Base-by-base conservation (phyloP, 1,140 invertebrate species). In the Drosophila obscura region DNA sequence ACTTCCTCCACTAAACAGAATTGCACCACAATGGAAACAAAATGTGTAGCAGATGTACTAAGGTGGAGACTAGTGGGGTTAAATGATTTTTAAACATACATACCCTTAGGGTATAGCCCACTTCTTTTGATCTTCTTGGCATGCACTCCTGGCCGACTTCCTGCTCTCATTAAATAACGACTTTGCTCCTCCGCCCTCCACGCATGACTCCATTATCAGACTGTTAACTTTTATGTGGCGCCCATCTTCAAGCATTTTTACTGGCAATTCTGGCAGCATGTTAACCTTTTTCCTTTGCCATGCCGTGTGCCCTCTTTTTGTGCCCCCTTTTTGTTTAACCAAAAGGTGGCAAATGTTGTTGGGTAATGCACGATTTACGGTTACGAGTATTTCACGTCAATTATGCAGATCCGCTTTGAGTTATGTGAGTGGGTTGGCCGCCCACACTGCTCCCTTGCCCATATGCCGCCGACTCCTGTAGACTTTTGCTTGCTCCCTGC, bases 331-430 rank as follows among this genome's bases (percentile, higher is more conserved):
- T 22, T 43, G 44, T 39, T 44, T 41, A 46, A 44, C 41, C 28
- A 46, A 48, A 59, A 72, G 73, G 73, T 78, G 73, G 61, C 76
- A 78, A 74, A 57, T 62, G 66, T 71, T 69, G 55, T 62, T 53
- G 61, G 59, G 56, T 85, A 84, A 85, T 78, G 78, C 64, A 61
- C 73, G 64, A 80, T 80, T 85, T 87, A 74, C 63, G 77, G 61
- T 80, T 87, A 74, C 63, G 77, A 64, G 77, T 74, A 77, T 77
- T 77, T 85, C 46, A 80, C 76, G 74, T 87, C 82, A 85, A 85
- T 85, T 85, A 85, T 85, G 82, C 87, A 85, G 82, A 85, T 85
- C 78, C 82, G 74, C 82, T 78, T 81, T 85, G 82, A 85, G 74
- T 85, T 87, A 85, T 85, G 82, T 50, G 68, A 66, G 64, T 83